Percentiles rank a stretch among this genome's conserved stretches.
Conservation (phyloP, 2,113 vertebrate species). For the Lichenostomus cassidix region DNA sequence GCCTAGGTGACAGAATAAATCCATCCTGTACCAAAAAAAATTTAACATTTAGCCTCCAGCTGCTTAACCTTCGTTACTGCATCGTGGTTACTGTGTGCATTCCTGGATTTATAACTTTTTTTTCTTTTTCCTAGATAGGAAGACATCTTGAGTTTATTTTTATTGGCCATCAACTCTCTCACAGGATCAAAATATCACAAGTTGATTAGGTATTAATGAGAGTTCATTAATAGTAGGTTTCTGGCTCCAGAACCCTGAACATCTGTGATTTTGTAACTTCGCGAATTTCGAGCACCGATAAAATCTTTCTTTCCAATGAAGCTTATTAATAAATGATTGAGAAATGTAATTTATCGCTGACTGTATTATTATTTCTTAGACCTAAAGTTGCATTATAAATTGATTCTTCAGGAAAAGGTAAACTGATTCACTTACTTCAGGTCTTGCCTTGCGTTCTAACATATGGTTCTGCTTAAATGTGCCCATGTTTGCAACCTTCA, state of each 20-base stretch:
- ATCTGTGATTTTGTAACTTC: background rate
- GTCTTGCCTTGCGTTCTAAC: constrained; percentile 60
- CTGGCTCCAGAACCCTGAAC: background rate
- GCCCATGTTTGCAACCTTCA: constrained; percentile 77
- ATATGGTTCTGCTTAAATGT: constrained; percentile 80
- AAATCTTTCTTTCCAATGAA: constrained; percentile 17
- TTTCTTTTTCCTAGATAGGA: background rate
- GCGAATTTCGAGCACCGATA: background rate
- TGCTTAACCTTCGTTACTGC: constrained; percentile 34
- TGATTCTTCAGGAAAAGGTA: constrained; percentile 68
- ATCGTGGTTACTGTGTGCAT: background rate
- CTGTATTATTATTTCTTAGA: constrained; percentile 31
- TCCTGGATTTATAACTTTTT: background rate
- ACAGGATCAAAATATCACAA: constrained; percentile 12
- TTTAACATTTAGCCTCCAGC: constrained; percentile 7
- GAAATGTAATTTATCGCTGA: background rate
- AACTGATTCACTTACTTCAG: constrained; percentile 48
- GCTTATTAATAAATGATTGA: constrained; percentile 4
- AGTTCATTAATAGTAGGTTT: background rate
- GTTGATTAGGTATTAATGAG: constrained; percentile 33
- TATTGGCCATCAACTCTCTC: constrained; percentile 27
- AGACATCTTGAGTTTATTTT: constrained; percentile 16
- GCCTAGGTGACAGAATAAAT: constrained; percentile 11
- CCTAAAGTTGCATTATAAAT: constrained; percentile 44
- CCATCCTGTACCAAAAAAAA: background rate